phyloP scores from a whole-genome alignment of 1,140 invertebrate species.

The Drosophila parabipectinata region DNA sequence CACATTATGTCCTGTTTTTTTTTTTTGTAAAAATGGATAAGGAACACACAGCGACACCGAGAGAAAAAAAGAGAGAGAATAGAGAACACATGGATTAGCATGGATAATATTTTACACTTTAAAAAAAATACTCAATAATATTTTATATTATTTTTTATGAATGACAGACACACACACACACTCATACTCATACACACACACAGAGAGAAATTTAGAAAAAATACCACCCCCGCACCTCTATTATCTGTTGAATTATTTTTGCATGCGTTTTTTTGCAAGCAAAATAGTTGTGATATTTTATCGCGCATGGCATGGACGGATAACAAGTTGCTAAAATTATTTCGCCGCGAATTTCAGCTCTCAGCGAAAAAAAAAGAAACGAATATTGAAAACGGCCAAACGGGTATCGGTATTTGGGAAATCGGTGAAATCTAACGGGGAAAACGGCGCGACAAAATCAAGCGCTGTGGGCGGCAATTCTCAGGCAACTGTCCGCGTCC shows the following conservation, averaged over 20 bases:
- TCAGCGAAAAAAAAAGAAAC: conserved; percentile 51
- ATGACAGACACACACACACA: conserved; percentile 10
- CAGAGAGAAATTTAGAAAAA: neutral
- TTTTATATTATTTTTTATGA: neutral
- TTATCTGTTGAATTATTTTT: conserved; percentile 83
- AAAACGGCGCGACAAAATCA: conserved; percentile 7
- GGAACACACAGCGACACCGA: conserved; percentile 23
- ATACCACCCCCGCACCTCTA: conserved; percentile 58
- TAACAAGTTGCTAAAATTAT: conserved; percentile 82
- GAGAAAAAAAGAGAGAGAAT: conserved; percentile 14
- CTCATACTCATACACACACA: conserved; percentile 10
- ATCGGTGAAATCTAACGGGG: conserved; percentile 17
- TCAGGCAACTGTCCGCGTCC: conserved; percentile 54
- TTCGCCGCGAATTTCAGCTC: conserved; percentile 79
- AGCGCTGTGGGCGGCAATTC: conserved; percentile 44
- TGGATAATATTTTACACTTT: neutral
- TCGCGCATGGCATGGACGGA: conserved; percentile 84
- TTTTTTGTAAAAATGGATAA: neutral
- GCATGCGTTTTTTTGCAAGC: conserved; percentile 84
- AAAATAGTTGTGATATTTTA: conserved; percentile 84
- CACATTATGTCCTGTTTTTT: conserved; percentile 83
- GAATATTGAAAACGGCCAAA: conserved; percentile 8
- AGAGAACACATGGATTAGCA: conserved; percentile 39
- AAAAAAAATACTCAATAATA: conserved; percentile 26
- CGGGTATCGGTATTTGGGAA: neutral